A percentile compares a stretch with the other conserved stretches of the same genome.
Conservation (phyloP, 2,888 invertebrate species). For the Pegoplata infirma region DNA sequence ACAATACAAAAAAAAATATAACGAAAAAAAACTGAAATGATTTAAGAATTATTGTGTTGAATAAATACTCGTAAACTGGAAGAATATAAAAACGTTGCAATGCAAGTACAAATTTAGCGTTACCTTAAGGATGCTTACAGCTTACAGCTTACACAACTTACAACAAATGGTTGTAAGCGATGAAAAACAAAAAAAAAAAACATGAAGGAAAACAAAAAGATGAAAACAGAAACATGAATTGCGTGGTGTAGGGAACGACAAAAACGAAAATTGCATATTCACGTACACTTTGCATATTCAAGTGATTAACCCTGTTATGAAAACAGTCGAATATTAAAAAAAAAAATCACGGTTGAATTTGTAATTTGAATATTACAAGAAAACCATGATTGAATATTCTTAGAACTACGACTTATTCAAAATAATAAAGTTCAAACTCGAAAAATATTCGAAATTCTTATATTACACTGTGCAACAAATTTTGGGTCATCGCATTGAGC, state of each 20-base stretch:
- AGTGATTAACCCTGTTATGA: too few species aligned
- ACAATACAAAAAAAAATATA: slow-evolving; percentile 25
- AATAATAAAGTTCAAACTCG: too few species aligned
- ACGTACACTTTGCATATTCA: background rate
- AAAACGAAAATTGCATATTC: background rate
- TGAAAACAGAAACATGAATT: background rate
- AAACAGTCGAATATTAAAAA: too few species aligned
- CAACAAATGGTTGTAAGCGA: background rate
- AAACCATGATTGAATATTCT: too few species aligned
- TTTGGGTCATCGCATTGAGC: too few species aligned
- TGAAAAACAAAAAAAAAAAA: slow-evolving; percentile 26
- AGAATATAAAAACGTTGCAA: background rate
- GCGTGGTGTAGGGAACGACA: background rate
- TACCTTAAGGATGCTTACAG: slow-evolving; percentile 10
- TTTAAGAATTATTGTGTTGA: slow-evolving; percentile 36
- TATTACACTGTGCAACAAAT: too few species aligned
- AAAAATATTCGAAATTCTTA: too few species aligned
- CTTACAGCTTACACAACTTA: too few species aligned
- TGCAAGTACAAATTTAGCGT: slow-evolving; percentile 6
- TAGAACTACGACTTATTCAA: too few species aligned
- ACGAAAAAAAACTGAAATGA: slow-evolving; percentile 32
- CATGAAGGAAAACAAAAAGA: background rate
- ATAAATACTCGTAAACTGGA: slow-evolving; percentile 8
- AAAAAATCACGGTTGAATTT: too few species aligned
- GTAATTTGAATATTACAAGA: too few species aligned